A percentile compares a stretch with the other conserved stretches of the same genome.
Conservation (phyloP, 2,113 vertebrate species). For the Platanista minor region DNA sequence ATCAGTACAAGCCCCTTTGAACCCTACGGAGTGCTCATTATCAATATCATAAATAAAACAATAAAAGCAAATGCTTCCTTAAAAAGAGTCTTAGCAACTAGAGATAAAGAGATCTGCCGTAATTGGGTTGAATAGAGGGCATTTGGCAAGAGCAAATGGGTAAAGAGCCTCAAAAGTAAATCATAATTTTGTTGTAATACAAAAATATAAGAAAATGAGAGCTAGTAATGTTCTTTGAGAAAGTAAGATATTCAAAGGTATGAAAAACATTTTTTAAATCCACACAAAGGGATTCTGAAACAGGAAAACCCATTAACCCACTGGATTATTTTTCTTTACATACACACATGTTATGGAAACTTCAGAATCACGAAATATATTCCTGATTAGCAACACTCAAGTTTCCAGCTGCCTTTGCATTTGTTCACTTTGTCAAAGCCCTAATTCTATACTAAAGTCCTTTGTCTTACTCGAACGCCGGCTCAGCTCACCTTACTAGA, state of each 20-base stretch:
- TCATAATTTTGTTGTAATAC: not conserved
- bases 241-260: conserved; percentile 20
- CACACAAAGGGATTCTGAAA: conserved; percentile 45
- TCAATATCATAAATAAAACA: conserved; percentile 39
- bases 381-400: conserved; percentile 59
- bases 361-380: conserved; percentile 51
- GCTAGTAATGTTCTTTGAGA: not conserved
- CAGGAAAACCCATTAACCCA: conserved; percentile 9
- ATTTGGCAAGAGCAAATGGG: not conserved
- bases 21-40: not conserved
- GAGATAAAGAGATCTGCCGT: conserved; percentile 36
- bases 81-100: conserved; percentile 32
- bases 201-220: conserved; percentile 5
- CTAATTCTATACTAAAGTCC: conserved; percentile 57
- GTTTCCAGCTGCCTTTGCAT: conserved; percentile 82
- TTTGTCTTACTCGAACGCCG: conserved; percentile 71
- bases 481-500: conserved; percentile 82
- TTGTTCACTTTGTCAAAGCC: conserved; percentile 66
- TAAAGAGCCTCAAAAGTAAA: conserved; percentile 25
- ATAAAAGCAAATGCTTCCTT: conserved; percentile 45
- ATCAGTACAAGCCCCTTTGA: conserved; percentile 25
- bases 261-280: conserved; percentile 45
- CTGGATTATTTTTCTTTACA: conserved; percentile 42
- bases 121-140: not conserved
- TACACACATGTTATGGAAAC: conserved; percentile 28